Evolutionary conservation across 2,888 invertebrate genomes (phyloP).

Genomic region (Parnassius orleans): DNA sequence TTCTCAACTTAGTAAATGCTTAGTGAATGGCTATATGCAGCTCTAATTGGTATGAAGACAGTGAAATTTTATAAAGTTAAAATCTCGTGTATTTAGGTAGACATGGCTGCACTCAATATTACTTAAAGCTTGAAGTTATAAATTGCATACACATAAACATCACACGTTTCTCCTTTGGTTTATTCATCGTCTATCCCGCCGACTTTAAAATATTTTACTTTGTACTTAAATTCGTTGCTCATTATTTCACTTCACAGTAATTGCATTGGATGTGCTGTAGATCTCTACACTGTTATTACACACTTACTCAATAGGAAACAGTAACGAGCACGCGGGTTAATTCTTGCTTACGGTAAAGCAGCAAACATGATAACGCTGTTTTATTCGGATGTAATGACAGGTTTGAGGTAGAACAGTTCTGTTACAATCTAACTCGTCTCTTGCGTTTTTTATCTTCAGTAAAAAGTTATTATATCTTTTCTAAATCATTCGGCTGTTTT

Average conservation of each 20-base stretch:
- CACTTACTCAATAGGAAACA: neutral
- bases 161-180: neutral
- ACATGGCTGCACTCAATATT: no score
- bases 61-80: no score
- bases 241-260: neutral
- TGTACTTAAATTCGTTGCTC: constrained; percentile 21
- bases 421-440: neutral
- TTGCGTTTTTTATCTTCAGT: neutral
- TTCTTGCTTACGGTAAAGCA: neutral
- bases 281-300: constrained; percentile 15
- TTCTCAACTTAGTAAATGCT: no score
- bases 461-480: no score
- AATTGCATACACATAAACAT: neutral
- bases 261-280: constrained; percentile 5
- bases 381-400: neutral
- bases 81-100: no score
- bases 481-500: no score
- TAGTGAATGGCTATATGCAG: no score
- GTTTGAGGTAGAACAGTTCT: neutral
- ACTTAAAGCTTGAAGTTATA: no score
- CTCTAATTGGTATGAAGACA: no score
- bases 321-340: neutral
- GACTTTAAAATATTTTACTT: constrained; percentile 6
- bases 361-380: no score
- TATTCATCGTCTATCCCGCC: constrained; percentile 13